A percentile compares a stretch with the other conserved stretches of the same genome.
These are phyloP conservation scores for Drosophila littoralis DNA, from an alignment of 1,140 invertebrate species.

Conservation along the genomic window DNA sequence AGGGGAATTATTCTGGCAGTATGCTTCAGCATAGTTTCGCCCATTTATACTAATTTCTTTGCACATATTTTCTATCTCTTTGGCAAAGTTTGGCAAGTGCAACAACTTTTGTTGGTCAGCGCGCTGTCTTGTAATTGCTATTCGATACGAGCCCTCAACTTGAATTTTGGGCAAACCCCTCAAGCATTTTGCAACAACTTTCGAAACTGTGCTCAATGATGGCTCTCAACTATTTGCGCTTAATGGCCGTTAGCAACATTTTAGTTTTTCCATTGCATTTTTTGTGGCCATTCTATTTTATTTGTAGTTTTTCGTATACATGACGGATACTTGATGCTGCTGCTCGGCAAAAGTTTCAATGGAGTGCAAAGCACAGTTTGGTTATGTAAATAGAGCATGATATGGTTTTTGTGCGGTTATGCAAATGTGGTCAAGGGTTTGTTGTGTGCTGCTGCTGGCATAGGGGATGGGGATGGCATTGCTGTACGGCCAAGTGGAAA, in stretches of 20 bases:
- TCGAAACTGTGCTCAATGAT: slow-evolving; percentile 32
- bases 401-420: slow-evolving; percentile 49
- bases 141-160: slow-evolving; percentile 35
- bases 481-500: slow-evolving; percentile 32
- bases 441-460: neutral
- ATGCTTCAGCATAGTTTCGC: slow-evolving; percentile 26
- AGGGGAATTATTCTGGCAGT: slow-evolving; percentile 10
- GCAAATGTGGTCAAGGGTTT: slow-evolving; percentile 41
- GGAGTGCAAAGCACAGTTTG: slow-evolving; percentile 47
- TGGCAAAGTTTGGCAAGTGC: slow-evolving; percentile 36
- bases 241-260: slow-evolving; percentile 58
- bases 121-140: slow-evolving; percentile 46
- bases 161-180: slow-evolving; percentile 26
- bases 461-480: slow-evolving; percentile 1
- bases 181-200: slow-evolving; percentile 51
- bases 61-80: slow-evolving; percentile 34
- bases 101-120: slow-evolving; percentile 25
- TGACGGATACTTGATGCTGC: slow-evolving; percentile 52
- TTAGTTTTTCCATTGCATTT: slow-evolving; percentile 42
- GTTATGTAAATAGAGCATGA: slow-evolving; percentile 56
- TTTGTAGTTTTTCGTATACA: slow-evolving; percentile 33
- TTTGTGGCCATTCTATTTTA: slow-evolving; percentile 30
- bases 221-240: slow-evolving; percentile 42
- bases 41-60: slow-evolving; percentile 38
- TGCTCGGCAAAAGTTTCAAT: slow-evolving; percentile 49